Percentiles rank a stretch among this genome's conserved stretches.
These are phyloP conservation scores for Thalassoma bifasciatum DNA, from an alignment of 2,113 vertebrate genomes.

Conservation along the genomic window DNA sequence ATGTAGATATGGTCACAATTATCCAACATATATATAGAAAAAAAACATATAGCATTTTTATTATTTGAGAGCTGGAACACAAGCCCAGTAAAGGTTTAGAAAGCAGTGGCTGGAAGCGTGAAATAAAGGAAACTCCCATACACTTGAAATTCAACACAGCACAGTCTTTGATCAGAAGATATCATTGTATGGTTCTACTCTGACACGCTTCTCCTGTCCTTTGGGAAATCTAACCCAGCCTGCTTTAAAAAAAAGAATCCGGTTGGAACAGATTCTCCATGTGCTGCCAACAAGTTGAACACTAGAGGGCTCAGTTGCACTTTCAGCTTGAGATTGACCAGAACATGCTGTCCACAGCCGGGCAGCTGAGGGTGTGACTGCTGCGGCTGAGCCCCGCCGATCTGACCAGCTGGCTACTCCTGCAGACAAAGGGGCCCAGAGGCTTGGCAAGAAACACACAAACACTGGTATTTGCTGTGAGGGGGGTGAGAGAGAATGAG, in stretches of 20 bases:
- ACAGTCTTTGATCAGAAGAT: not conserved
- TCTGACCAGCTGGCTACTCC: constrained; percentile 65
- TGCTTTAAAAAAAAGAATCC: not conserved
- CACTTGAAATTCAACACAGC: not conserved
- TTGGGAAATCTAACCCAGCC: not conserved
- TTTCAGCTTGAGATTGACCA: constrained; percentile 5
- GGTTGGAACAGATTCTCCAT: not conserved
- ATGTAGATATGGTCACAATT: too few species aligned
- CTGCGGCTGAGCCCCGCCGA: constrained; percentile 40
- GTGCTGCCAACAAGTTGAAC: constrained; percentile 29
- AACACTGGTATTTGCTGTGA: constrained; percentile 65
- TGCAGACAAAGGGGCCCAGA: constrained; percentile 66
- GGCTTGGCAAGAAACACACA: constrained; percentile 73
- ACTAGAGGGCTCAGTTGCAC: constrained; percentile 72
- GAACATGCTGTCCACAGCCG: not conserved
- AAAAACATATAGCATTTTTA: too few species aligned
- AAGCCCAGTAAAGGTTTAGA: not conserved
- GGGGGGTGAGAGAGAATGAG: constrained; percentile 5
- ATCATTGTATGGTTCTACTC: not conserved
- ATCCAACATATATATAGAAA: too few species aligned
- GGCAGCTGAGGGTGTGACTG: constrained; percentile 45
- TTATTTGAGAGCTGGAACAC: not conserved
- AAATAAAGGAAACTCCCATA: not conserved
- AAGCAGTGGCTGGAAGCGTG: too few species aligned
- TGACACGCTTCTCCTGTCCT: not conserved